A percentile compares a stretch with the other conserved stretches of the same genome.
Evolutionary conservation across 2,113 vertebrate genomes (phyloP).

Genomic region (Sander lucioperca): DNA sequence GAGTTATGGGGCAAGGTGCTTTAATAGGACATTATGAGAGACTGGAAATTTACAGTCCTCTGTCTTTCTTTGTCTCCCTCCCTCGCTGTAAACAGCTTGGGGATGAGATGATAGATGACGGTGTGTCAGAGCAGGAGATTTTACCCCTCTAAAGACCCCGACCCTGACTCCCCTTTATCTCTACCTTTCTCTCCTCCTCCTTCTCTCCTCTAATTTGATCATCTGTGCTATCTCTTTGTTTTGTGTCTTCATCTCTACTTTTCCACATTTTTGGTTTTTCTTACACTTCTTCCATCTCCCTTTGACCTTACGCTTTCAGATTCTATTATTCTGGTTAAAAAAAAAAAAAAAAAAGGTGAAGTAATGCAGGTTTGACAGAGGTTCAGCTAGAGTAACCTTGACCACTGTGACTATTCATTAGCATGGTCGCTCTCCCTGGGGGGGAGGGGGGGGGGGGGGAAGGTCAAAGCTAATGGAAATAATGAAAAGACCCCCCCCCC

Average conservation of each 20-base stretch:
- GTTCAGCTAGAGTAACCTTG: conserved; percentile 45
- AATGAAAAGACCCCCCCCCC: conserved; percentile 19
- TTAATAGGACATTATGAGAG: conserved; percentile 50
- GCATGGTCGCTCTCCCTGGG: neutral
- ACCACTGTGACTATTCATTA: conserved; percentile 63
- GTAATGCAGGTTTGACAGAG: conserved; percentile 24
- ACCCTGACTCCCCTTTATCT: conserved; percentile 25
- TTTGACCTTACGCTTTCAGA: neutral
- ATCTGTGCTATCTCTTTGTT: neutral
- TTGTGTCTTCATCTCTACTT: neutral
- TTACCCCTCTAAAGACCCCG: conserved; percentile 51
- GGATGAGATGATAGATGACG: conserved; percentile 48
- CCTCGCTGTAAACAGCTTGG: conserved; percentile 34
- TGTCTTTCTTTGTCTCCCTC: conserved; percentile 12
- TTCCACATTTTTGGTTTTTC: neutral
- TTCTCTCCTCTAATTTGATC: neutral
- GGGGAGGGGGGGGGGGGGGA: neutral
- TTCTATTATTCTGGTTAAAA: neutral
- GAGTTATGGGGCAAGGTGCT: conserved; percentile 60
- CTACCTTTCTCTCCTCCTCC: neutral
- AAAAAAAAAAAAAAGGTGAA: conserved; percentile 33
- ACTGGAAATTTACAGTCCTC: conserved; percentile 53
- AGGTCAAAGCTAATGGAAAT: conserved; percentile 48
- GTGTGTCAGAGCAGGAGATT: conserved; percentile 46
- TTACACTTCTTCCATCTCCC: neutral